Evolutionary conservation across 1,140 invertebrate species (phyloP).

Genomic region (Hyles euphorbiae): DNA sequence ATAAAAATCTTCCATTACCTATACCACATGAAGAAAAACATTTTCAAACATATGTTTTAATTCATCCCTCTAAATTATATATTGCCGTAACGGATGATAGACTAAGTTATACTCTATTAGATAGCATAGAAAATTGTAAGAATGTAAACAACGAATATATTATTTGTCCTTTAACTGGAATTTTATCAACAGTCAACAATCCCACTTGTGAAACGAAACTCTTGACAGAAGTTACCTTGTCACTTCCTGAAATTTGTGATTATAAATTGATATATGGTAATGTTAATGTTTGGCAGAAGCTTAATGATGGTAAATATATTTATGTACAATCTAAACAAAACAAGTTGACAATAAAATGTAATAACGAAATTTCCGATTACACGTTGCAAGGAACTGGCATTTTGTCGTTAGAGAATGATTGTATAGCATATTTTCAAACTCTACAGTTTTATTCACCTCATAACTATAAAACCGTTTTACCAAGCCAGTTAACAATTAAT

Average conservation of each 20-base stretch:
- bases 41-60: conserved; percentile 15
- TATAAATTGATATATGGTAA: neutral
- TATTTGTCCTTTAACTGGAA: conserved; percentile 3
- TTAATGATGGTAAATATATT: neutral
- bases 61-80: conserved; percentile 1
- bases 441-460: conserved; percentile 12
- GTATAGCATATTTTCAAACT: neutral
- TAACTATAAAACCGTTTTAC: conserved; percentile 3
- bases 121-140: conserved; percentile 1
- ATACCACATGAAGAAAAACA: conserved; percentile 16
- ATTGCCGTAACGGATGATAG: neutral
- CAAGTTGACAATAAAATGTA: neutral
- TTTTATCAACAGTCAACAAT: conserved; percentile 7
- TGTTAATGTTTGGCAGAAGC: neutral
- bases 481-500: neutral
- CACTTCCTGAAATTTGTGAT: conserved; percentile 1
- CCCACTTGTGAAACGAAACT: neutral
- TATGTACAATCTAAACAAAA: neutral
- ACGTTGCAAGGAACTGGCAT: neutral
- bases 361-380: neutral
- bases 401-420: neutral
- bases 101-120: conserved; percentile 2
- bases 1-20: conserved; percentile 19
- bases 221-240: neutral
- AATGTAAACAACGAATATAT: conserved; percentile 7